Evolutionary conservation across 2,113 vertebrate species (phyloP), one percentile per base, ranked within the genome.

Genomic region (Micronisus gabar): DNA sequence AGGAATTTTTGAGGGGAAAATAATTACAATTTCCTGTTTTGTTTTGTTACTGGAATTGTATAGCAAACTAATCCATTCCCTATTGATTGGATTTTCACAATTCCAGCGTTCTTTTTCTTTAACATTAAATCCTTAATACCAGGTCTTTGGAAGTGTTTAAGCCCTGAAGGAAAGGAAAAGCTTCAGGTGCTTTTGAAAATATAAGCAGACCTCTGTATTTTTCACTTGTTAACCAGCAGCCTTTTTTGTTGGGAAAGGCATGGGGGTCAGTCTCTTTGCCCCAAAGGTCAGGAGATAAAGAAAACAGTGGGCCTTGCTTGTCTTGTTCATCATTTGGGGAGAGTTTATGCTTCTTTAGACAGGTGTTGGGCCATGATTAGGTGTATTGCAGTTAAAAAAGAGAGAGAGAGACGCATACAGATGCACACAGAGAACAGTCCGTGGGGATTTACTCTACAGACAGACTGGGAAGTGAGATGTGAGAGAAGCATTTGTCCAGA

Each of bases 341-440:
- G 38, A 67, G 36, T 80, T 89, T 34, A 27, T 68, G 43, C 48
- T 86, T 45, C 52, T 83, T 91, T 63, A 75, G 22, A 45, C 43
- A 45, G 29, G 13, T 63, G 36, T 14, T 86, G 71, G 55, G 30
- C 68, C 45, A 30, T 34, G 34, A 36, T 43, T 47, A 84, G 10
- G 7, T 58, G 21, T 34, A n/a, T 2, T 79, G n/a, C 61, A 81
- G 34, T 78, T 79, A 22, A 90, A 83, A 84, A 74, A 32, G 6
- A 63, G 0, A 45, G 0, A 45, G 21, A 48, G 26, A 55, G 25
- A 29, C 47, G 22, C 36, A 34, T 4, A 22, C 5, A 36, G 62
- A 34, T 47, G 55, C 41, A 65, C 11, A n/a, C 11, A 34, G 59
- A 74, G 71, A 48, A 34, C 41, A 82, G 29, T 58, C 26, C 56